Conservation (phyloP, 2,797 vertebrate genomes). For the Takifugu ocellatus region DNA sequence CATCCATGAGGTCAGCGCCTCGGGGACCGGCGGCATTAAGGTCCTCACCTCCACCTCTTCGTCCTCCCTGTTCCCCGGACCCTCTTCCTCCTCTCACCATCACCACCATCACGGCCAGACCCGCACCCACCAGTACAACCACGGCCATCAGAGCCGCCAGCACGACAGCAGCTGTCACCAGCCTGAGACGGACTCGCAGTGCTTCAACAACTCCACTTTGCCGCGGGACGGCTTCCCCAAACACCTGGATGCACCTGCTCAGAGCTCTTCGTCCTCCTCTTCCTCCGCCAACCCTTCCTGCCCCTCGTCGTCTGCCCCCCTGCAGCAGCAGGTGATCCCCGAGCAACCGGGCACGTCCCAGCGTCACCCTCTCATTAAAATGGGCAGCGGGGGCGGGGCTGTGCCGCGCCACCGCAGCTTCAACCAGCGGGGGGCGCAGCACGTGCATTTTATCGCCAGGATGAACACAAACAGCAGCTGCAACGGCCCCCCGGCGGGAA, state of each 20-base stretch:
- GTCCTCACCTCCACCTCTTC: slow-evolving; percentile 68
- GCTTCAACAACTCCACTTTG: slow-evolving; percentile 69
- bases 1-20: slow-evolving; percentile 75
- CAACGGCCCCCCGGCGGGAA: slow-evolving; percentile 21
- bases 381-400: slow-evolving; percentile 55
- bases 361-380: slow-evolving; percentile 74
- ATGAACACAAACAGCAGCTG: slow-evolving; percentile 73
- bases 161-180: slow-evolving; percentile 24
- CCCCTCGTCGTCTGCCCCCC: slow-evolving; percentile 47
- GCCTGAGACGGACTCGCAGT: slow-evolving; percentile 47
- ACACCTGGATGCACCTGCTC: slow-evolving; percentile 61
- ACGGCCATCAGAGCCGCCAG: slow-evolving; percentile 45
- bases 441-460: slow-evolving; percentile 68
- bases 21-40: slow-evolving; percentile 63
- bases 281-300: slow-evolving; percentile 54
- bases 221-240: slow-evolving; percentile 69
- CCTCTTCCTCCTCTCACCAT: slow-evolving; percentile 30
- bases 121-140: slow-evolving; percentile 56
- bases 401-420: slow-evolving; percentile 75
- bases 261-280: slow-evolving; percentile 38
- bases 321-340: slow-evolving; percentile 52
- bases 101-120: slow-evolving; percentile 31
- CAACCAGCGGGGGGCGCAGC: slow-evolving; percentile 52
- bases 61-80: slow-evolving; percentile 34
- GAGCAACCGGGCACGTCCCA: slow-evolving; percentile 48